Conservation (phyloP, 2,113 vertebrate genomes). For the Procapra przewalskii region DNA sequence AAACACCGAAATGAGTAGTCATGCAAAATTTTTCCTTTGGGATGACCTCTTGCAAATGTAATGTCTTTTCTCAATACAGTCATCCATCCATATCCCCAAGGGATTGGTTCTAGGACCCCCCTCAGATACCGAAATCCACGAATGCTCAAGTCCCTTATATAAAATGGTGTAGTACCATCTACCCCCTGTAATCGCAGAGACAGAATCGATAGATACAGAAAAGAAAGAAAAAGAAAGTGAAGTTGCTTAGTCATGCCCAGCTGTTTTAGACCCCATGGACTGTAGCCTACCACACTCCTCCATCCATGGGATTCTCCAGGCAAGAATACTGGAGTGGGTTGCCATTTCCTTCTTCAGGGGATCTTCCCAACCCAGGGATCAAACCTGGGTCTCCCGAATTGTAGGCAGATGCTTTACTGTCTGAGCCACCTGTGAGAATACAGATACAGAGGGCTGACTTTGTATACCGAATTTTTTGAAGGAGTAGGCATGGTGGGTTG, state of each 20-base stretch:
- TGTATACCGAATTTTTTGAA: neutral
- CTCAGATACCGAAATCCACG: neutral
- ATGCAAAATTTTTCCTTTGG: neutral
- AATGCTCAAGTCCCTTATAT: neutral
- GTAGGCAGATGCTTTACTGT: neutral
- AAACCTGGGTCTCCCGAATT: neutral
- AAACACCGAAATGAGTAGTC: neutral
- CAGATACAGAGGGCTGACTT: neutral
- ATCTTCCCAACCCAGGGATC: neutral
- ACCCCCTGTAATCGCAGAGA: rapidly evolving
- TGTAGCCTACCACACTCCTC: neutral
- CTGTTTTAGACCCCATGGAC: neutral
- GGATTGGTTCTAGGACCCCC: neutral
- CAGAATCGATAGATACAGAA: neutral
- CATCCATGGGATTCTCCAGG: neutral
- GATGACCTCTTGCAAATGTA: neutral
- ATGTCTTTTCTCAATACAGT: neutral
- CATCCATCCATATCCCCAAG: neutral
- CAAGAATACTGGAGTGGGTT: neutral
- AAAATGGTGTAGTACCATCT: neutral
- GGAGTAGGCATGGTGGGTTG: neutral
- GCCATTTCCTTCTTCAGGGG: neutral
- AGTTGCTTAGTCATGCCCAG: neutral
- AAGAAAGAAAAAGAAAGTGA: neutral
- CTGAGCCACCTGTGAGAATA: neutral